Conservation (phyloP, 2,888 invertebrate genomes). For the Spodoptera picta region DNA sequence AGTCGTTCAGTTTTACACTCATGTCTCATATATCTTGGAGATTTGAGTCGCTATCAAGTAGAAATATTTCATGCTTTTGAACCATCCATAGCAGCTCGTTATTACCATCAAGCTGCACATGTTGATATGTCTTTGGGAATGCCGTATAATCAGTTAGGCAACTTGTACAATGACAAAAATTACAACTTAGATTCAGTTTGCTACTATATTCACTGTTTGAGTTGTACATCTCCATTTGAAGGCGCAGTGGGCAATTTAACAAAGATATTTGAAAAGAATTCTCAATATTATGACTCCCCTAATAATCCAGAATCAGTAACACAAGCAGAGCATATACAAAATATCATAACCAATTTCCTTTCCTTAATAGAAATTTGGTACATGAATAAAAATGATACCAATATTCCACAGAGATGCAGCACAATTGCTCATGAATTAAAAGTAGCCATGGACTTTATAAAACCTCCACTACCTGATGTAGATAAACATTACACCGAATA, state of each 20-base stretch:
- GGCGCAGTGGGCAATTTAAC: constrained; percentile 96
- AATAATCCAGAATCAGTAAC: constrained; percentile 82
- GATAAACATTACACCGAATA: constrained; percentile 86
- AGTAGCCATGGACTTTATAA: constrained; percentile 90
- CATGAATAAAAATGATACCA: constrained; percentile 89
- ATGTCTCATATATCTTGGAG: constrained; percentile 96
- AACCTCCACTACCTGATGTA: constrained; percentile 84
- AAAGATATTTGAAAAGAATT: constrained; percentile 92
- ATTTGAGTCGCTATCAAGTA: constrained; percentile 95
- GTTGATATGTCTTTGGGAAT: constrained; percentile 94
- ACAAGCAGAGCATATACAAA: constrained; percentile 85
- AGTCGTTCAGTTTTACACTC: constrained; percentile 93
- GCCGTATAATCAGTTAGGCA: constrained; percentile 98
- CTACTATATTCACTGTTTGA: constrained; percentile 95
- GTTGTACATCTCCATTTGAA: constrained; percentile 94
- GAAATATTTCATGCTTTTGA: constrained; percentile 92
- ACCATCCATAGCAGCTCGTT: constrained; percentile 92
- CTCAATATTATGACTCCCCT: constrained; percentile 88
- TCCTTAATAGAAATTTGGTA: constrained; percentile 90
- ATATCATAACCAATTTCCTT: constrained; percentile 84
- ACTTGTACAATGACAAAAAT: constrained; percentile 93
- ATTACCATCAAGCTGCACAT: constrained; percentile 95
- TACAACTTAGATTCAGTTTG: constrained; percentile 96
- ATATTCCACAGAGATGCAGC: constrained; percentile 91
- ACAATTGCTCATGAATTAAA: constrained; percentile 92